Evolutionary conservation across 2,888 invertebrate genomes (phyloP), one percentile per base, ranked within the genome.

Genomic region (Cerastis leucographa): DNA sequence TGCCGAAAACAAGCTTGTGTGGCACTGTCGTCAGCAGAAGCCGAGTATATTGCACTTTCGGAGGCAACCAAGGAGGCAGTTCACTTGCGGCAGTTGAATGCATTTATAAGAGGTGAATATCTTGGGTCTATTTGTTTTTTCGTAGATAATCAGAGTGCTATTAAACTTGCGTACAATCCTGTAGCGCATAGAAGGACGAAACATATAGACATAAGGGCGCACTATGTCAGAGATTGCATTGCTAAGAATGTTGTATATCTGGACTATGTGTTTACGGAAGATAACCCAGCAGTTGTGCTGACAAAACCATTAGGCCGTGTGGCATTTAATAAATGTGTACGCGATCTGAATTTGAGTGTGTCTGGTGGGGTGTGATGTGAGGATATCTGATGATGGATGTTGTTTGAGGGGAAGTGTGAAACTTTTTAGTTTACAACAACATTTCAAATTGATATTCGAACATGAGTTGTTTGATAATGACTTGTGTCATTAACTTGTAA

Each of bases 101-200:
- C 35, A 62, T 22, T 35, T 40, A 62, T 35, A 59, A 17, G 25
- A 6, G 17, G 46, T 46, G 46, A 46, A 46, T 46, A 19, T 61
- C 35, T 61, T 22, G 22, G 12, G 22, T 40, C 40, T 65, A 25
- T 65, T 65, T 65, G 42, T 42, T 44, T 65, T 25, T 65, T 40
- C 17, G 25, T 44, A 65, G 65, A 65, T 25, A 65, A 44, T 65
- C 65, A 65, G 65, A 65, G 66, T 66, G 66, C 25, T 29, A 46
- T 66, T 66, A 65, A 44, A 65, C 42, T 25, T 65, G 65, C 42
- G 25, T 44, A 64, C n/a, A 64, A 42, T 42, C n/a, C n/a, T n/a
- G 64, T 64, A 64, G 40, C n/a, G 40, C 56, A 56, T 56, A 56
- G 56, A 56, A 62, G 61, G 35, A 62, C 35, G 35, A 62, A 62